Evolutionary conservation across 2,113 vertebrate genomes (phyloP), one percentile per base, ranked within the genome.

Genomic region (Melanocharis versteri): DNA sequence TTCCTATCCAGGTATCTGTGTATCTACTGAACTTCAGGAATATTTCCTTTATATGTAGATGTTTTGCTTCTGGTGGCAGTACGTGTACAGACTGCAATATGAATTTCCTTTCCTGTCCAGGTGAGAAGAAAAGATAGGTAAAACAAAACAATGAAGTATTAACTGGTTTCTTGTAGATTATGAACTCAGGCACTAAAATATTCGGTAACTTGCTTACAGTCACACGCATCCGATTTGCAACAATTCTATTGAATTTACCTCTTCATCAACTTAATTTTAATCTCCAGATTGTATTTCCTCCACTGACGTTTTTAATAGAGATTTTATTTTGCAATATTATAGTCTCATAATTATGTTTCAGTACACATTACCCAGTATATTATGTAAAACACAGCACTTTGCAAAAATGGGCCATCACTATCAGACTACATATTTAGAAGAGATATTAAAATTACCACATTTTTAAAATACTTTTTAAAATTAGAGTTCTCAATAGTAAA

Each of bases 211-310:
- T 89, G 20, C 23, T 81, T 81, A 60, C 19, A 72, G 69, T 84
- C 27, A 48, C 30, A 42, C 0, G 0, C 30, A 71, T 28, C 22
- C 1, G 73, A 31, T 71, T 81, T 90, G 57, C 72, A 40, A 47
- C 35, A 81, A 83, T 54, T 93, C 64, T 81, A 45, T 13, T 73
- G 42, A 94, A 92, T 88, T 77, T 90, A 80, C 30, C 18, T 89
- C 71, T 73, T 83, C 58, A 69, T 80, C 57, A 75, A 87, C 62
- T 93, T 89, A 90, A 64, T 81, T 94, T 94, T 85, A 89, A 78
- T 89, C 47, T 94, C 31, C 31, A 81, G 47, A 89, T 57, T 90
- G 17, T 48, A 76, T 83, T 93, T 94, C n/a, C 56, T 87, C 27
- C 33, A 40, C n/a, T 65, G 71, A 77, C 3, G 2, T 77, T 94